Percentiles rank a stretch among this genome's conserved stretches.
Conservation (phyloP, 2,797 vertebrate species). For the Enteromius anoplus region DNA sequence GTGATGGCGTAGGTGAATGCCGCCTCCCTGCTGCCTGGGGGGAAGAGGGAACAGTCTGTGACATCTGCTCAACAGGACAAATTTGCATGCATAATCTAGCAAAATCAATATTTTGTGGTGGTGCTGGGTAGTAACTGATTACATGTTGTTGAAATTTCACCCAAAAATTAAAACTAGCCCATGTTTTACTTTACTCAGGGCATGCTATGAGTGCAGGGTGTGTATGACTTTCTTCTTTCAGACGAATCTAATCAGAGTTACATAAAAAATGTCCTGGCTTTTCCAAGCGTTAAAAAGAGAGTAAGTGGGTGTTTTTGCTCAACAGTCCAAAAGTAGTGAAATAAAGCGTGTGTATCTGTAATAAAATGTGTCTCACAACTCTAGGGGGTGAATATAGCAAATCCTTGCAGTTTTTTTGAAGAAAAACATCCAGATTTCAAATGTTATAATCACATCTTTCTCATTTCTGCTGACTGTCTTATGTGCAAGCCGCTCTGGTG, state of each 20-base stretch:
- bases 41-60: conserved; percentile 63
- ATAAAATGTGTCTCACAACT: neutral
- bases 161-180: neutral
- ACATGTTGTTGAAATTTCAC: too few relatives aligned
- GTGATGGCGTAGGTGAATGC: conserved; percentile 92
- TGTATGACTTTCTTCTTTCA: too few relatives aligned
- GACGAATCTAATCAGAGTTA: too few relatives aligned
- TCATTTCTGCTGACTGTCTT: too few relatives aligned
- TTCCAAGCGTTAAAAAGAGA: neutral
- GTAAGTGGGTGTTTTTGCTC: neutral
- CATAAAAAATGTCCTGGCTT: neutral
- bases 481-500: too few relatives aligned
- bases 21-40: conserved; percentile 87
- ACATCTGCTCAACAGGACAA: conserved; percentile 43
- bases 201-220: neutral
- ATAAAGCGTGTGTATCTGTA: neutral
- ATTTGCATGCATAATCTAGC: neutral
- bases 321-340: neutral
- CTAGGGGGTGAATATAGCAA: too few relatives aligned
- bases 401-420: too few relatives aligned
- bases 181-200: neutral
- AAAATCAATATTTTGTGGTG: neutral
- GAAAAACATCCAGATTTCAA: too few relatives aligned
- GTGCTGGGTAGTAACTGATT: too few relatives aligned
- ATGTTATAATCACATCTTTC: too few relatives aligned